A percentile compares a stretch with the other conserved stretches of the same genome.
These are phyloP conservation scores for Caenorhabditis macrosperma DNA, from an alignment of 2,888 invertebrate species.

Conservation along the genomic window DNA sequence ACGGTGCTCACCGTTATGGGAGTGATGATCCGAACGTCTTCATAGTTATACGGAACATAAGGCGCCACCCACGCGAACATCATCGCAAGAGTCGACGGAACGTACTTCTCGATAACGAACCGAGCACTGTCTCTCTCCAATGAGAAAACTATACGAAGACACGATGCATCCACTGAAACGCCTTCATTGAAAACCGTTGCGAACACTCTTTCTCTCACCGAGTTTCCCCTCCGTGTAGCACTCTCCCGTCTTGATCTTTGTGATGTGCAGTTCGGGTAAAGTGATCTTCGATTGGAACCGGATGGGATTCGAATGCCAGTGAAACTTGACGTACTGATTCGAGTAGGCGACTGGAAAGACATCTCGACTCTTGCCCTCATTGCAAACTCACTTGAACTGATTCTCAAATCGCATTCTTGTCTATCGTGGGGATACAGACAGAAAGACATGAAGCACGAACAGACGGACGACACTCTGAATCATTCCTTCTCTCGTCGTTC, in stretches of 20 bases:
- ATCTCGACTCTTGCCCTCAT: background rate
- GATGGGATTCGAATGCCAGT: constrained; percentile 73
- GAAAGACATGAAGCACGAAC: constrained; percentile 79
- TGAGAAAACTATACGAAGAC: constrained; percentile 73
- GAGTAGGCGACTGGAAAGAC: constrained; percentile 76
- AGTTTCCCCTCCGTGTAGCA: constrained; percentile 76
- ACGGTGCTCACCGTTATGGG: constrained; percentile 76
- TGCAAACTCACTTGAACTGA: constrained; percentile 73
- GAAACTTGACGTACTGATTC: constrained; percentile 71
- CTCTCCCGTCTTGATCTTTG: constrained; percentile 67
- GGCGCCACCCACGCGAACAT: constrained; percentile 78
- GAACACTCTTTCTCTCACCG: constrained; percentile 51
- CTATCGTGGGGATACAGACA: constrained; percentile 79
- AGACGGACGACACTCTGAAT: constrained; percentile 74
- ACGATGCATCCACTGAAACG: constrained; percentile 75
- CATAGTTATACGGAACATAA: constrained; percentile 79
- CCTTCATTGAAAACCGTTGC: background rate
- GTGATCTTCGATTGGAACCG: constrained; percentile 66
- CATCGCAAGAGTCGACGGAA: constrained; percentile 75
- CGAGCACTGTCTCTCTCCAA: constrained; percentile 76
- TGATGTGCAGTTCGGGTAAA: constrained; percentile 76
- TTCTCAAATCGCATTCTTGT: constrained; percentile 75
- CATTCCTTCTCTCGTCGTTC: background rate
- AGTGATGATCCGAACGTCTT: constrained; percentile 79
- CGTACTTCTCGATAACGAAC: constrained; percentile 78